Percentiles rank a stretch among this genome's conserved stretches.
These are phyloP conservation scores for Nasonovia ribisnigri DNA, from an alignment of 2,888 invertebrate species.

Conservation along the genomic window DNA sequence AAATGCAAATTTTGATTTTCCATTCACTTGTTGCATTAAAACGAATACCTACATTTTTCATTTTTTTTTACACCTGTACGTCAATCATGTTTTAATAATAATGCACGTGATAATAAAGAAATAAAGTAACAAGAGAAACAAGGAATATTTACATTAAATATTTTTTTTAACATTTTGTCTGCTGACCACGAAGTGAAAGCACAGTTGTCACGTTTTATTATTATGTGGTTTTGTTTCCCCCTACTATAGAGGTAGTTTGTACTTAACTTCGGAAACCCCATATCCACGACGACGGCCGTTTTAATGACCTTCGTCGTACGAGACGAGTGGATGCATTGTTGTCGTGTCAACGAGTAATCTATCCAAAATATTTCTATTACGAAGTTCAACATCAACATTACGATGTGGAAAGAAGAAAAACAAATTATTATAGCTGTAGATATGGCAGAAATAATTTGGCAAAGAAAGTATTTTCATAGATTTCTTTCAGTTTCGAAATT, in stretches of 20 bases:
- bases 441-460: neutral
- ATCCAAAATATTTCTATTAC: conserved; percentile 43
- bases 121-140: conserved; percentile 14
- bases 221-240: conserved; percentile 52
- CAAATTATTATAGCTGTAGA: neutral
- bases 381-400: conserved; percentile 5
- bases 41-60: neutral
- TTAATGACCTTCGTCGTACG: conserved; percentile 19
- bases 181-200: conserved; percentile 52
- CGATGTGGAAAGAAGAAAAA: neutral
- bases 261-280: conserved; percentile 49
- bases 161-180: conserved; percentile 26
- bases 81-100: conserved; percentile 46
- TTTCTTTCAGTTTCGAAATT: neutral
- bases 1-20: conserved; percentile 19
- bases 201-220: conserved; percentile 52
- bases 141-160: conserved; percentile 31
- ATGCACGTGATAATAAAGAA: neutral
- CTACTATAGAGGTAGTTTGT: neutral
- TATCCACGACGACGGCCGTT: conserved; percentile 10
- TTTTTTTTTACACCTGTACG: neutral
- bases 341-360: conserved; percentile 39
- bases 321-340: conserved; percentile 37
- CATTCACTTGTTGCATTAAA: neutral
- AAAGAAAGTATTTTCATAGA: neutral